Evolutionary conservation across 2,113 vertebrate genomes (phyloP), one percentile per base, ranked within the genome.

Genomic region (Donacobius atricapilla): DNA sequence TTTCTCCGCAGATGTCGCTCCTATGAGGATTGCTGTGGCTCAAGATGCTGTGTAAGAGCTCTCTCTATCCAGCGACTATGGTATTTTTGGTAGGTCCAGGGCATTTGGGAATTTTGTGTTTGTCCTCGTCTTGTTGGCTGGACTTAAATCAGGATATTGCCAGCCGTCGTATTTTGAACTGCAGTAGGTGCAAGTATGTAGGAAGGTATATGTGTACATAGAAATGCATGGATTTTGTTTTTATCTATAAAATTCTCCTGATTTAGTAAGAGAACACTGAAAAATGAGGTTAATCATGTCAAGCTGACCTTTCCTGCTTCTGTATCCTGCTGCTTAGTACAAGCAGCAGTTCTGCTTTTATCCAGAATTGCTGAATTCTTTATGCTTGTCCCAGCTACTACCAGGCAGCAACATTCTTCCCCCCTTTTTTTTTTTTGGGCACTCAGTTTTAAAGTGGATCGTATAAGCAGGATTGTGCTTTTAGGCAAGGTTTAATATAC

Each of bases 21-120:
- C 50, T 99, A 99, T 68, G 99, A 99, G 96, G 99, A 99, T 88
- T 99, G 99, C 97, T 99, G 99, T 95, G 99, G 99, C 40, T 99
- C 99, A 39, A 98, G 99, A 95, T 99, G 99, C 97, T 99, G 99
- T 8, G 99, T 99, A 47, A 97, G 99, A 81, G 99, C 99, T 10
- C 98, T 99, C 37, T 99, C 99, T 90, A 99, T 99, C 94, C 99
- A 99, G 98, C 98, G 99, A 93, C 98, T 99, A 40, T 99, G 99
- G 99, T 99, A 99, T 96, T 99, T 99, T 96, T 99, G 99, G 99
- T 99, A 98, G 97, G 98, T 98, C 39, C 22, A 14, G 19, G 30
- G 13, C 37, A 69, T 45, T 23, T 44, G 53, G 33, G 45, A 63
- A 48, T 48, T 70, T 28, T 16, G 13, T 66, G 11, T 76, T 83